Evolutionary conservation across 2,888 invertebrate genomes (phyloP), one percentile per base, ranked within the genome.

Genomic region (Hemicrepidius hirtus): DNA sequence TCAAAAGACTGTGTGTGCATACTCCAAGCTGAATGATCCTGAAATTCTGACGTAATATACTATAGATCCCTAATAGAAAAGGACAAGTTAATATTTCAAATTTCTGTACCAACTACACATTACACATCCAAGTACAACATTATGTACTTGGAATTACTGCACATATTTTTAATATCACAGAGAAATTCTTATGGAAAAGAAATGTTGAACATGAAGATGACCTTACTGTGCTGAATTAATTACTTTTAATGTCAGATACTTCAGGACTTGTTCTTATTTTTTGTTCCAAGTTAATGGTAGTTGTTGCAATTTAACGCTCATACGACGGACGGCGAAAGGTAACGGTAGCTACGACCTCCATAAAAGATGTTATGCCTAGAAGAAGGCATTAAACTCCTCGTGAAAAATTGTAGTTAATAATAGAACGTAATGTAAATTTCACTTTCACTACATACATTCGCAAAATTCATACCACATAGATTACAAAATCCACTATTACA

Each of bases 331-430:
- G 18, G 44, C 18, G 49, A 21, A 49, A 49, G 49, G 49, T 49
- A 49, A 49, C 49, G 49, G 49, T 49, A 49, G 49, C 49, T 49
- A 49, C 21, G 49, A 21, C 49, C 49, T 49, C 49, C 49, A 49
- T 49, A 21, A 18, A 49, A 49, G 49, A 49, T 49, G 49, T 6
- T 13, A 1, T 9, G 40, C 21, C 37, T 37, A 49, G 64, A 64
- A 55, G 57, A 37, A 65, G 65, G 65, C 65, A 65, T 65, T 65
- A 65, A 65, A 65, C 65, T 55, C 65, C 50, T 35, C 37, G 41
- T 50, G 32, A 55, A 65, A 65, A 65, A 65, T 53, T 65, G 41
- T 65, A 28, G 28, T 65, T 65, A 64, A 55, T 65, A 65, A 65
- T 65, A 53, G 65, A 53, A 65, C 16, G 35, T 49, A 63, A 63